Evolutionary conservation across 1,140 invertebrate genomes (phyloP), one percentile per base, ranked within the genome.

Genomic region (Macrotrachela quadricornifera): DNA sequence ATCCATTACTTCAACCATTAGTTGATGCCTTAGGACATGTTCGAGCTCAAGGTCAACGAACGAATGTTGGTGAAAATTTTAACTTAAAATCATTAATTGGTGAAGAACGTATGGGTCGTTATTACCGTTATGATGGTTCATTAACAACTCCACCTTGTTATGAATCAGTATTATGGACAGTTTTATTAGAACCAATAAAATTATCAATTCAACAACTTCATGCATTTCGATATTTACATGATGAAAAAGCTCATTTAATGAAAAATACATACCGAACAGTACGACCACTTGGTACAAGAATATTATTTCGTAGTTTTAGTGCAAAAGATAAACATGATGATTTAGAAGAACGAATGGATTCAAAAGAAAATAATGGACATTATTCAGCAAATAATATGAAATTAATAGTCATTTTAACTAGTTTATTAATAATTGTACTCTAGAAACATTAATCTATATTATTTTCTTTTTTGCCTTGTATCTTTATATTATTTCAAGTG

Each of bases 81-180:
- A 38, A 37, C 6, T 38, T 17, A n/a, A 12, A 17, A 17, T 4
- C 2, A 17, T n/a, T 14, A 47, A 17, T 30, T 47, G 17, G 13
- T 17, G 21, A 30, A 30, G 21, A 30, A 4, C 21, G 21, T 30
- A 2, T 45, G 1, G 8, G 18, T n/a, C 15, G 18, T 17, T 65
- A 67, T 51, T 81, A 80, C 60, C 61, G 78, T 1, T 90, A 90
- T 66, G 74, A 76, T 44, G 85, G 85, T 0, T 88, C 84, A 1
- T 65, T 90, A 38, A 90, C 85, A 0, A 88, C 85, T 6, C 85
- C 85, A 3, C 83, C 83, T 0, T 88, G 85, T 60, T 76, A 75
- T 10, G 85, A 88, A 73, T 75, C 80, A 4, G 84, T 88, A 3
- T 80, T 77, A 1, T 90, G 85, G 85, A 79, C 86, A 30, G 78